phyloP scores from a whole-genome alignment of 1,140 invertebrate species.

The Saccostrea cuccullata region DNA sequence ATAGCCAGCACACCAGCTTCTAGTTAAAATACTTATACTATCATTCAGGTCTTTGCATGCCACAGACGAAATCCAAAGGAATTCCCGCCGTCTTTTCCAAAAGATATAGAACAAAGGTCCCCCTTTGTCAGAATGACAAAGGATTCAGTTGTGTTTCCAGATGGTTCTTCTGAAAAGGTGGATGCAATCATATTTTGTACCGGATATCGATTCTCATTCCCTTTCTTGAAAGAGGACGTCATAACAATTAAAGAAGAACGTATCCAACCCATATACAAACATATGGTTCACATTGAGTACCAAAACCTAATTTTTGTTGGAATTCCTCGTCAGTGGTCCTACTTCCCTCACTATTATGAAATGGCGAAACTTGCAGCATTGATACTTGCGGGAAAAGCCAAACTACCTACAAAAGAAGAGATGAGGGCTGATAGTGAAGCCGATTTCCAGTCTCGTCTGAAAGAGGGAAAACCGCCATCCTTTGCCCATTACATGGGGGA shows the following conservation, averaged over 20 bases:
- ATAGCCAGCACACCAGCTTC: too few relatives aligned
- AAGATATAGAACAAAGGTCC: constrained; percentile 22
- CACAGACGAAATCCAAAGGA: constrained; percentile 2
- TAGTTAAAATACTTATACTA: not conserved
- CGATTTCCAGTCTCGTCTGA: constrained; percentile 71
- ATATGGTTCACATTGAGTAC: constrained; percentile 47
- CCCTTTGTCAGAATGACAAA: not conserved
- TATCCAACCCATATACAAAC: constrained; percentile 39
- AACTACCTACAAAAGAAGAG: constrained; percentile 20
- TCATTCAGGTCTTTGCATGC: constrained; percentile 36
- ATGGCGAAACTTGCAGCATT: constrained; percentile 16
- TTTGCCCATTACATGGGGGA: constrained; percentile 41
- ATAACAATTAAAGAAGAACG: constrained; percentile 45
- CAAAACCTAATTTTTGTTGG: constrained; percentile 31
- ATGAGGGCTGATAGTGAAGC: constrained; percentile 40
- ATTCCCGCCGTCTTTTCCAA: constrained; percentile 27
- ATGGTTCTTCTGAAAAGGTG: constrained; percentile 19
- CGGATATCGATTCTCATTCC: constrained; percentile 38
- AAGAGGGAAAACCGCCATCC: constrained; percentile 79
- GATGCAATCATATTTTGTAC: constrained; percentile 45
- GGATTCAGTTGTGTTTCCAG: constrained; percentile 26
- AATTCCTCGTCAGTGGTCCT: not conserved
- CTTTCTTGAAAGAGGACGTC: constrained; percentile 31
- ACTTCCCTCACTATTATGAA: constrained; percentile 41
- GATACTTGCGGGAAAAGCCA: constrained; percentile 26